Percentiles rank a stretch among this genome's conserved stretches.
phyloP scores from a whole-genome alignment of 2,888 invertebrate genomes.

The Calliphora vomitoria region DNA sequence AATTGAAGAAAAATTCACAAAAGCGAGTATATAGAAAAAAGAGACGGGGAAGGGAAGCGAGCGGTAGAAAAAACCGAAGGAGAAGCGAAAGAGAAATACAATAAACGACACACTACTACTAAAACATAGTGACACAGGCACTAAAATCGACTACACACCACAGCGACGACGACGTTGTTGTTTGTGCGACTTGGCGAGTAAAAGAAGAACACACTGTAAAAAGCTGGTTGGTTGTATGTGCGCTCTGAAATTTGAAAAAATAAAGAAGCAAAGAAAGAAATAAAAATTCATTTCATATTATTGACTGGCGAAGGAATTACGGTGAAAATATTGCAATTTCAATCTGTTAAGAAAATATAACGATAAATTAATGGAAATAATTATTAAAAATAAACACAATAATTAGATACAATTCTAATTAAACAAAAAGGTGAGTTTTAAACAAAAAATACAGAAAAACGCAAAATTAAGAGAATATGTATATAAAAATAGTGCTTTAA shows the following conservation, averaged over 20 bases:
- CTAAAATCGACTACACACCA: conserved; percentile 51
- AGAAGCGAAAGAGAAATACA: conserved; percentile 42
- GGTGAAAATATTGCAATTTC: conserved; percentile 64
- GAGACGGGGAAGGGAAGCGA: conserved; percentile 5
- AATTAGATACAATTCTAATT: neutral
- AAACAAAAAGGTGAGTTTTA: conserved; percentile 53
- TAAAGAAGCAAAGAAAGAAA: conserved; percentile 63
- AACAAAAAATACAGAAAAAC: neutral
- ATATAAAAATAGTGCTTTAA: conserved; percentile 16
- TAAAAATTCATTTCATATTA: conserved; percentile 70
- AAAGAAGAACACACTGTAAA: conserved; percentile 65
- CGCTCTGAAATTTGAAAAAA: conserved; percentile 61
- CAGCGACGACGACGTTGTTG: conserved; percentile 42
- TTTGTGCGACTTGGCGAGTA: conserved; percentile 54
- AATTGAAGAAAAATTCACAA: conserved; percentile 43
- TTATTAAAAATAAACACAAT: conserved; percentile 26
- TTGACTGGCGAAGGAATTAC: conserved; percentile 69
- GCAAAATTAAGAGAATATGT: neutral
- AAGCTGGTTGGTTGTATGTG: conserved; percentile 60
- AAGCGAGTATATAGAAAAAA: conserved; percentile 2
- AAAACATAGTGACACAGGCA: conserved; percentile 51
- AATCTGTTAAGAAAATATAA: conserved; percentile 46
- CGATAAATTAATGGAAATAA: conserved; percentile 28
- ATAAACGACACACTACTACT: conserved; percentile 52
- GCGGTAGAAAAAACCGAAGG: conserved; percentile 29